phyloP scores from a whole-genome alignment of 2,888 invertebrate species.

The Agrilus cyanescens region DNA sequence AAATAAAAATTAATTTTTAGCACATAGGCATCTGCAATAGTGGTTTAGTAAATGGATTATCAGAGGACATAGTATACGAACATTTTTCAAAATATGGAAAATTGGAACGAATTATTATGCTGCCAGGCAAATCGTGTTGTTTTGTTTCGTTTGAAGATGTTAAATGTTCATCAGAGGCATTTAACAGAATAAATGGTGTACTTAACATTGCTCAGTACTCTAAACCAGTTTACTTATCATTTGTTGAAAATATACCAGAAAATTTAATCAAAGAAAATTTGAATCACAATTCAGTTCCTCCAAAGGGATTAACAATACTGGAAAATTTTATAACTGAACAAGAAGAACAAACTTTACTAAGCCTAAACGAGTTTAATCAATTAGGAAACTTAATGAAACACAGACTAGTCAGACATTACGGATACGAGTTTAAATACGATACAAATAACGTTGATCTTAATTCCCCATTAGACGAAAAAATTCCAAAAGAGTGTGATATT shows the following conservation, averaged over 20 bases:
- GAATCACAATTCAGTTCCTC: conserved; percentile 31
- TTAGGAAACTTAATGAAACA: conserved; percentile 52
- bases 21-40: conserved; percentile 72
- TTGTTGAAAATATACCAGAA: conserved; percentile 36
- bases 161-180: conserved; percentile 45
- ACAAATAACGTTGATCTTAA: conserved; percentile 71
- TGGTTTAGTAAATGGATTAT: conserved; percentile 70
- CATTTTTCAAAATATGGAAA: conserved; percentile 41
- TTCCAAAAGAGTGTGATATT: conserved; percentile 59
- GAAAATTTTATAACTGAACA: conserved; percentile 57
- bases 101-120: conserved; percentile 52
- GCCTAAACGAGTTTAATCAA: conserved; percentile 34
- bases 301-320: conserved; percentile 58
- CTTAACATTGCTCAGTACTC: conserved; percentile 44
- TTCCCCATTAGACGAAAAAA: conserved; percentile 49
- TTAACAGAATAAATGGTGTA: conserved; percentile 46
- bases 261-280: conserved; percentile 23
- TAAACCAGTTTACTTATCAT: conserved; percentile 54
- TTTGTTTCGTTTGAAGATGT: conserved; percentile 51
- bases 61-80: conserved; percentile 48
- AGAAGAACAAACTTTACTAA: conserved; percentile 53
- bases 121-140: conserved; percentile 71
- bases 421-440: conserved; percentile 83
- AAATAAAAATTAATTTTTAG: conserved; percentile 36
- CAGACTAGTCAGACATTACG: conserved; percentile 79